Evolutionary conservation across 2,797 vertebrate species (phyloP).

Genomic region (Hirundo rustica): DNA sequence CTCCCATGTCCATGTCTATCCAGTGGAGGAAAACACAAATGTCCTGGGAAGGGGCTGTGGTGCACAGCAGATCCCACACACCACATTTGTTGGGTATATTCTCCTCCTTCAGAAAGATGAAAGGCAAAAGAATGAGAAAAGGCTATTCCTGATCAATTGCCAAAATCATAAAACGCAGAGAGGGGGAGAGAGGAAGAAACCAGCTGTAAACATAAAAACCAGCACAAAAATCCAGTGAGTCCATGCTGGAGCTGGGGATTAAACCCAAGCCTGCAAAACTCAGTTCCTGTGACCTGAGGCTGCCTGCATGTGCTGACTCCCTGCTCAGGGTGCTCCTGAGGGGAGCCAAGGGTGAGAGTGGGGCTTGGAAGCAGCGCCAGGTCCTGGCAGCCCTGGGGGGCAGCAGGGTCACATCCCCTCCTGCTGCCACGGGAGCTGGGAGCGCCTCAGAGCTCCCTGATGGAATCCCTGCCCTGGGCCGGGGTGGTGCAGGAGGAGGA

Average conservation of each 20-base stretch:
- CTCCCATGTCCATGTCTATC: not conserved
- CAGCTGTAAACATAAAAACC: not conserved
- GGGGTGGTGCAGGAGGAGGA: not conserved
- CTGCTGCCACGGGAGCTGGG: not conserved
- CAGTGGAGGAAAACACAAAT: not conserved
- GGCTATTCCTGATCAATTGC: not conserved
- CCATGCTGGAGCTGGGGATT: not conserved
- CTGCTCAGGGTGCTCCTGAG: not conserved
- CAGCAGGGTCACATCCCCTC: not conserved
- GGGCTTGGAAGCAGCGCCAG: not conserved
- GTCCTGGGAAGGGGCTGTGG: not conserved
- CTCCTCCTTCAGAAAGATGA: not conserved
- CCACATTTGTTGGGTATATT: fast-evolving
- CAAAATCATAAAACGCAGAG: not conserved
- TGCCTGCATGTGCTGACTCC: not conserved
- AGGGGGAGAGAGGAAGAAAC: not conserved
- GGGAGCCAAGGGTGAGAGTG: not conserved
- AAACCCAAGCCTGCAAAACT: not conserved
- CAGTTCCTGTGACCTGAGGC: not conserved
- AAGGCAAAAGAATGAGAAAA: not conserved
- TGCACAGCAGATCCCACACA: not conserved
- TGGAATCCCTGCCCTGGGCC: not conserved
- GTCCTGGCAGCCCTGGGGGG: not conserved
- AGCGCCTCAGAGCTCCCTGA: not conserved
- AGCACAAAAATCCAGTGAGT: not conserved